Conservation (phyloP, 2,888 invertebrate species). For the Hydrotaea diabolus region DNA sequence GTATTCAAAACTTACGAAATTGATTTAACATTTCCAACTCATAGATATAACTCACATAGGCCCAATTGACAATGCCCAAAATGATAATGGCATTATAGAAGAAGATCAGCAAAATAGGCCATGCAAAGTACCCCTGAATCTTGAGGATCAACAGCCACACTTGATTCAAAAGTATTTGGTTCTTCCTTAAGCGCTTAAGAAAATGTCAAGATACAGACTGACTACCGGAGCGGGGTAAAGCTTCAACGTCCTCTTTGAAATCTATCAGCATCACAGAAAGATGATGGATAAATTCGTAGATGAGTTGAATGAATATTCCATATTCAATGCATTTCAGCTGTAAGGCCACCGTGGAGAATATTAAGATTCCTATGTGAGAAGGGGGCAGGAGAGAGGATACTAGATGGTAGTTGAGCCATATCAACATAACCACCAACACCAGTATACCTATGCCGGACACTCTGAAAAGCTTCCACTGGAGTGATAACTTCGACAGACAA, state of each 20-base stretch:
- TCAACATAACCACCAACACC: background rate
- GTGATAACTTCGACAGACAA: background rate
- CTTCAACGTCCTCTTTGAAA: background rate
- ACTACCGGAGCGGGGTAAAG: background rate
- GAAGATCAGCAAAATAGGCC: background rate
- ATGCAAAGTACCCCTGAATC: background rate
- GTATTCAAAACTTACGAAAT: conserved; percentile 12
- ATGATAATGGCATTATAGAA: background rate
- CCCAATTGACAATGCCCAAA: background rate
- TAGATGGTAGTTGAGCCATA: background rate
- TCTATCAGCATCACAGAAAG: background rate
- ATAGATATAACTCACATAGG: conserved; percentile 6
- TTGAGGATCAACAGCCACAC: background rate
- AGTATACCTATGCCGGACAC: background rate
- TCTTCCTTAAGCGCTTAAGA: background rate
- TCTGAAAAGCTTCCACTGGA: background rate
- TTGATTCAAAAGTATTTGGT: conserved; percentile 6
- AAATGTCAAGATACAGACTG: background rate
- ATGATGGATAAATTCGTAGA: background rate
- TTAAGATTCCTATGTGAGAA: no score
- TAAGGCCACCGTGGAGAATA: no score
- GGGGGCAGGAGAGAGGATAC: background rate
- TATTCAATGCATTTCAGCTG: background rate
- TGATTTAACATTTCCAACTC: background rate
- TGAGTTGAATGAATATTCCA: background rate